Conservation (phyloP, 2,113 vertebrate genomes). For the Xiphophorus maculatus region DNA sequence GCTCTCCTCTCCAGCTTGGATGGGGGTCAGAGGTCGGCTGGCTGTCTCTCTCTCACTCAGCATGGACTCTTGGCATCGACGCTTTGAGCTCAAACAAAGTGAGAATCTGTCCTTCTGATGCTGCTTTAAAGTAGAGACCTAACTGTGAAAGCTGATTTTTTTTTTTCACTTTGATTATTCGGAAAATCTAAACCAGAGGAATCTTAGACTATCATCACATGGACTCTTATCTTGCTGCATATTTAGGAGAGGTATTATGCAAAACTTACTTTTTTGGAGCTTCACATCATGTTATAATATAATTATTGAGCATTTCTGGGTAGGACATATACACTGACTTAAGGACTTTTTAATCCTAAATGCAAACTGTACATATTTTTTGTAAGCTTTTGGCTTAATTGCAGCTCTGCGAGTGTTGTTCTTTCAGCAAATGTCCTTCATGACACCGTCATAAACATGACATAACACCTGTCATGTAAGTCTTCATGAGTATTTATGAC, state of each 20-base stretch:
- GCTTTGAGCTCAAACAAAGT: background rate
- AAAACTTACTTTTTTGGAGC: too few species aligned
- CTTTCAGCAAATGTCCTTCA: too few species aligned
- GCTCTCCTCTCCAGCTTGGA: constrained; percentile 32
- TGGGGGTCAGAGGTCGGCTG: constrained; percentile 51
- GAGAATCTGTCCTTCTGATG: background rate
- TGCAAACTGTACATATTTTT: too few species aligned
- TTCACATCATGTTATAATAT: too few species aligned
- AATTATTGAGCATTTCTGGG: too few species aligned
- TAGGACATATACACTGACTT: too few species aligned
- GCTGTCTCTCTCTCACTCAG: constrained; percentile 41
- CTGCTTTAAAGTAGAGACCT: background rate
- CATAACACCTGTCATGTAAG: too few species aligned
- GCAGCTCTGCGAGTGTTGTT: too few species aligned
- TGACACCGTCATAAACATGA: too few species aligned
- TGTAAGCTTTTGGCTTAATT: too few species aligned
- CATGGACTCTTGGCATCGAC: constrained; percentile 35
- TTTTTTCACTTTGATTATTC: background rate
- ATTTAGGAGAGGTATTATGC: background rate
- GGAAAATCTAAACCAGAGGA: background rate
- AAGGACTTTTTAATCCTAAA: too few species aligned
- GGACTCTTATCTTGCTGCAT: background rate
- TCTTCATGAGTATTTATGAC: too few species aligned
- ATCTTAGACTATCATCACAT: background rate
- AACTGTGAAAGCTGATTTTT: background rate